Evolutionary conservation across 2,888 invertebrate genomes (phyloP).

Genomic region (Drosophila neonasuta): DNA sequence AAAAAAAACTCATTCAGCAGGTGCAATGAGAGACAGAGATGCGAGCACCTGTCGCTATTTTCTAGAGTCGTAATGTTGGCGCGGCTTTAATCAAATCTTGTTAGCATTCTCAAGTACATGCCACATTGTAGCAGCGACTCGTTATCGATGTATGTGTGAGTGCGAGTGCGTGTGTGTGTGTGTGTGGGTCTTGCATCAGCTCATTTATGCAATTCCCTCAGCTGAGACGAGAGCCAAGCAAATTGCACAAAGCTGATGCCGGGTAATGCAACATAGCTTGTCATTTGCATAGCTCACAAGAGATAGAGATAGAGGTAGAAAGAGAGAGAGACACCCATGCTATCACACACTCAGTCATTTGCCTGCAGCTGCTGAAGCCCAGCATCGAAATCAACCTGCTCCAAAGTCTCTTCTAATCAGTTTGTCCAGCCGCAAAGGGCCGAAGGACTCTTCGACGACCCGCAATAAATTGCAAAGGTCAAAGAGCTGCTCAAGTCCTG

Average conservation of each 20-base stretch:
- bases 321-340: not conserved
- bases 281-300: constrained; percentile 41
- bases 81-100: constrained; percentile 51
- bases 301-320: constrained; percentile 5
- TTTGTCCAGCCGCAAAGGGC: not conserved
- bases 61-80: constrained; percentile 20
- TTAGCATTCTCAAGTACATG: constrained; percentile 26
- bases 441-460: not conserved
- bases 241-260: constrained; percentile 45
- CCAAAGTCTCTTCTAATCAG: not conserved
- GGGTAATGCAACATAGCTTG: constrained; percentile 36
- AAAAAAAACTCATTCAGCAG: constrained; percentile 43
- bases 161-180: not conserved
- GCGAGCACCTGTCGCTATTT: constrained; percentile 25
- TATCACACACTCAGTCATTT: not conserved
- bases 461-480: not conserved
- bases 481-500: too few relatives aligned
- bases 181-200: constrained; percentile 5
- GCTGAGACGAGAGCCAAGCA: constrained; percentile 13
- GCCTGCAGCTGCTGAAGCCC: too few relatives aligned
- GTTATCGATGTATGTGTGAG: too few relatives aligned
- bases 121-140: constrained; percentile 12
- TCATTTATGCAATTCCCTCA: constrained; percentile 38
- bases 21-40: constrained; percentile 21
- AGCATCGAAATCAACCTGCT: too few relatives aligned